These are phyloP conservation scores for Drosophila lacteicornis DNA, from an alignment of 1,140 invertebrate genomes.

Conservation along the genomic window DNA sequence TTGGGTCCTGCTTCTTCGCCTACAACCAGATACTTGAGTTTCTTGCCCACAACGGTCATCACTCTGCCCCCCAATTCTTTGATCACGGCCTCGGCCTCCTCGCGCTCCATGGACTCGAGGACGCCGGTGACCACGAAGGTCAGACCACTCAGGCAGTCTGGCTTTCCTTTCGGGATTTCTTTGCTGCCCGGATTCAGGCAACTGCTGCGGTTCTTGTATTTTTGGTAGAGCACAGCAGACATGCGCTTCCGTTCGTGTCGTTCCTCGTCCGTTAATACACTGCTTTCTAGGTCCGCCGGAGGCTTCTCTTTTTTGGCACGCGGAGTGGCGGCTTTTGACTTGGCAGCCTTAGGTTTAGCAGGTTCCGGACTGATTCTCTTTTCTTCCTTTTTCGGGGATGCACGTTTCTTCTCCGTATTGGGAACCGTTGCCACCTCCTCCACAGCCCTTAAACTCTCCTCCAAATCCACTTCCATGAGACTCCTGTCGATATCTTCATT, in stretches of 20 bases:
- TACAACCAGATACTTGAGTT: constrained; percentile 92
- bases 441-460: constrained; percentile 25
- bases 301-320: constrained; percentile 50
- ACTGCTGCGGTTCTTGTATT: constrained; percentile 90
- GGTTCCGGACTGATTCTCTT: constrained; percentile 28
- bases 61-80: constrained; percentile 93
- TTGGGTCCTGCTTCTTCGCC: constrained; percentile 93
- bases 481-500: constrained; percentile 72
- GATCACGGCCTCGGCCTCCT: constrained; percentile 91
- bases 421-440: not conserved
- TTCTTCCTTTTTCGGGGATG: constrained; percentile 18
- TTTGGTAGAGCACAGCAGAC: constrained; percentile 88
- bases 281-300: constrained; percentile 51
- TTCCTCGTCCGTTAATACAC: constrained; percentile 87
- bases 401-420: not conserved
- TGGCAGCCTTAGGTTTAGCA: constrained; percentile 20
- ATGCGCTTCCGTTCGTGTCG: constrained; percentile 88
- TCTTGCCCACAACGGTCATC: constrained; percentile 90
- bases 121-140: constrained; percentile 95
- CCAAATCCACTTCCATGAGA: constrained; percentile 72
- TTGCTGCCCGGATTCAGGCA: constrained; percentile 93
- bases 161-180: constrained; percentile 92
- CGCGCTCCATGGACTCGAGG: constrained; percentile 94
- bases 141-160: constrained; percentile 90
- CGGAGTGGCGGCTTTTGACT: constrained; percentile 43